A percentile compares a stretch with the other conserved stretches of the same genome.
These are phyloP conservation scores for Tineola bisselliella DNA, from an alignment of 2,888 invertebrate species.

Conservation along the genomic window DNA sequence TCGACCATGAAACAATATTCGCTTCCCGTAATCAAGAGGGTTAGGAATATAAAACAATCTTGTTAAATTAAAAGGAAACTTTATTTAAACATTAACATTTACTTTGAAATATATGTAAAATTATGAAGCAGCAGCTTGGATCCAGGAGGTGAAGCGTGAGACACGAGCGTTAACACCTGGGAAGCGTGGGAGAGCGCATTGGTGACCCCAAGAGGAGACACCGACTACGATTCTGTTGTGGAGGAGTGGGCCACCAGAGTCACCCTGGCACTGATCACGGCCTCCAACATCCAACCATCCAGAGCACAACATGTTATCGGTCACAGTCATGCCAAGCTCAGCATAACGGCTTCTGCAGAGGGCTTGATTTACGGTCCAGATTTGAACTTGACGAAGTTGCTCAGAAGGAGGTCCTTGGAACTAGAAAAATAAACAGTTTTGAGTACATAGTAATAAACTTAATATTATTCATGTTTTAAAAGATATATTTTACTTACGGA, in stretches of 20 bases:
- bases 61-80: background rate
- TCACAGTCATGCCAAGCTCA: constrained; percentile 5
- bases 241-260: constrained; percentile 16
- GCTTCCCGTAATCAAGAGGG: too few relatives aligned
- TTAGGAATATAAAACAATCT: background rate
- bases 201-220: constrained; percentile 14
- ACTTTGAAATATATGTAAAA: background rate
- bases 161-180: constrained; percentile 16
- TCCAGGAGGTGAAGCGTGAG: constrained; percentile 13
- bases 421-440: constrained; percentile 8
- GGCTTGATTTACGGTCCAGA: constrained; percentile 16
- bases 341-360: constrained; percentile 14
- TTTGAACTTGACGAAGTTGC: constrained; percentile 16
- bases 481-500: constrained; percentile 20
- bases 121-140: constrained; percentile 9
- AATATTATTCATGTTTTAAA: background rate
- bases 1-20: too few relatives aligned
- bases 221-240: constrained; percentile 15
- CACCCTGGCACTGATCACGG: constrained; percentile 18
- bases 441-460: background rate
- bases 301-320: constrained; percentile 16
- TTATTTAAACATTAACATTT: background rate
- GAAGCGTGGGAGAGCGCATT: constrained; percentile 14
- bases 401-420: constrained; percentile 13
- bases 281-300: constrained; percentile 17